These are phyloP conservation scores for Dendrophyllia cribrosa DNA, from an alignment of 64 coral and sea anemone genomes.

Conservation along the genomic window DNA sequence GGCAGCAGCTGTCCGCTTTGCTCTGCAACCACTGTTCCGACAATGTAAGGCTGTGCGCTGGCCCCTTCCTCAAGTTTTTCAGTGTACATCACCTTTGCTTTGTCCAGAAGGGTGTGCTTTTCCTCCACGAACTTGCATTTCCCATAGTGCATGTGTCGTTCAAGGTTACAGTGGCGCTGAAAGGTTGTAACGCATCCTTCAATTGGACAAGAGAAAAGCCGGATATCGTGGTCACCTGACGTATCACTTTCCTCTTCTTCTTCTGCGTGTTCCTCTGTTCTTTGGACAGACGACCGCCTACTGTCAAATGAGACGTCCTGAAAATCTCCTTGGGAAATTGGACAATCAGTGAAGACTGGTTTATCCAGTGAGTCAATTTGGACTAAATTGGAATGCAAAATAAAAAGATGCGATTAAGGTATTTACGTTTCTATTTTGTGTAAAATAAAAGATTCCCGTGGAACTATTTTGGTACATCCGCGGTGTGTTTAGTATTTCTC, in stretches of 20 bases:
- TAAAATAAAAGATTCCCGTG: too few species aligned
- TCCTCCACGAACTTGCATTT: conserved; percentile 58
- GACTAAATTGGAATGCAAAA: neutral
- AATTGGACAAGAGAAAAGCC: conserved; percentile 63
- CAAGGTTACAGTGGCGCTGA: conserved; percentile 45
- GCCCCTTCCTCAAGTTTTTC: conserved; percentile 49
- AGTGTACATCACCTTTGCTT: conserved; percentile 56
- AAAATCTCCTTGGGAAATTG: conserved; percentile 5
- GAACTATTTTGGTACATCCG: too few species aligned
- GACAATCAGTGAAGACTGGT: neutral
- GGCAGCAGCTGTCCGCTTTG: neutral
- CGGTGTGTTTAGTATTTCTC: too few species aligned
- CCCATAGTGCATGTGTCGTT: conserved; percentile 62
- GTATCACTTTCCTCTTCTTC: neutral
- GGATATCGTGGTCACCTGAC: conserved; percentile 10
- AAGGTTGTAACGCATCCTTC: conserved; percentile 63
- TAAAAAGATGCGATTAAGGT: neutral
- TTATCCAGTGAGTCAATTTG: conserved; percentile 4
- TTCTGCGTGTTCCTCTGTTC: neutral
- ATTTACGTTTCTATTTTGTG: too few species aligned
- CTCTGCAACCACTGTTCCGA: neutral
- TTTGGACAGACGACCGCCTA: neutral
- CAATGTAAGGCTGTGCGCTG: conserved; percentile 37
- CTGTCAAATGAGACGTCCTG: conserved; percentile 32
- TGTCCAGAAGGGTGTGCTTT: conserved; percentile 39